Percentiles rank a stretch among this genome's conserved stretches.
Conservation (phyloP, 2,797 vertebrate species). For the Erpetoichthys calabaricus region DNA sequence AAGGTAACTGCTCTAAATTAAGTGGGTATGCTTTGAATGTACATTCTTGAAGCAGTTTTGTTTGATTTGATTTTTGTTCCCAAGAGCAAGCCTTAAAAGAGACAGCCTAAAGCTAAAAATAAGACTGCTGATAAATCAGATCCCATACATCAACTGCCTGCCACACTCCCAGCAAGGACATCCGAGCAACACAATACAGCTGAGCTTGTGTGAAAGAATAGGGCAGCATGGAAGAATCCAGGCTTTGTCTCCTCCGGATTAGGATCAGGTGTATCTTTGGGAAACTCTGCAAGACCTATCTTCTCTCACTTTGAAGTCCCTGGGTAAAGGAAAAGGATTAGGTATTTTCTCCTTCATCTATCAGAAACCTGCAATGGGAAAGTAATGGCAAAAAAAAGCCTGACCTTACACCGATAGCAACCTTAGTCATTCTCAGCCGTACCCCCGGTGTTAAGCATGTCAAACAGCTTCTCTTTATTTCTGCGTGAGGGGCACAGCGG, state of each 20-base stretch:
- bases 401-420: not conserved
- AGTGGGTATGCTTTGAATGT: no score
- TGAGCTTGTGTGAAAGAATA: slow-evolving; percentile 3
- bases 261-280: slow-evolving; percentile 35
- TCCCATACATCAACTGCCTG: slow-evolving; percentile 1
- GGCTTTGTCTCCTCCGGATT: slow-evolving; percentile 31
- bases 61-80: not conserved
- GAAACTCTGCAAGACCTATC: slow-evolving; percentile 18
- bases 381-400: not conserved
- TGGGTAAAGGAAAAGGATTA: slow-evolving; percentile 9
- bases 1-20: no score
- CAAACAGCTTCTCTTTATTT: slow-evolving; percentile 7
- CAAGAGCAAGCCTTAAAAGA: not conserved
- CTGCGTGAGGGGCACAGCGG: slow-evolving; percentile 19
- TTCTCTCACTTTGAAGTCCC: slow-evolving; percentile 11
- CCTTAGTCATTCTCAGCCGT: slow-evolving; percentile 5
- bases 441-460: not conserved
- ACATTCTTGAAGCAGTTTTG: not conserved
- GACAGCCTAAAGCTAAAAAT: not conserved
- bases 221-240: slow-evolving; percentile 25
- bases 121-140: slow-evolving; percentile 2
- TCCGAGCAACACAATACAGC: slow-evolving; percentile 2
- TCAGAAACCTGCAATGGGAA: slow-evolving; percentile 1
- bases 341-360: slow-evolving; percentile 7
- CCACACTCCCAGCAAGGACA: slow-evolving; percentile 1